A percentile compares a stretch with the other conserved stretches of the same genome.
Conservation (phyloP, 2,888 invertebrate species). For the Deilephila elpenor region DNA sequence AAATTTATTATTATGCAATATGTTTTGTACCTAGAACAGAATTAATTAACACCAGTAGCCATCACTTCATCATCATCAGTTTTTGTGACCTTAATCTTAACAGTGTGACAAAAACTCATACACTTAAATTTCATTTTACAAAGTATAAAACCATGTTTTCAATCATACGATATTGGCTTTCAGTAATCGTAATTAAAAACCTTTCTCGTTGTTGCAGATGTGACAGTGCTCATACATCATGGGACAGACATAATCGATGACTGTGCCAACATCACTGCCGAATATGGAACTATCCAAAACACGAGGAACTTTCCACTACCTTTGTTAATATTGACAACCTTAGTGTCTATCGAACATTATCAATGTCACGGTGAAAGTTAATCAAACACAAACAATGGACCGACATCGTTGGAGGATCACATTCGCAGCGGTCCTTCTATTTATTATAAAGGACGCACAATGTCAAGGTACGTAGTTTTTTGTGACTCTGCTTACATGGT, state of each 20-base stretch:
- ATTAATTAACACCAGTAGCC: too few species aligned
- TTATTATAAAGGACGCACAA: conserved; percentile 71
- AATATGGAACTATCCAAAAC: conserved; percentile 58
- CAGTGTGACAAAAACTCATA: too few species aligned
- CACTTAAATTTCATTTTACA: too few species aligned
- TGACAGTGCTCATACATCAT: conserved; percentile 60
- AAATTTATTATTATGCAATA: too few species aligned
- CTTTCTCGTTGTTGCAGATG: conserved; percentile 72
- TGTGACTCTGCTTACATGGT: background rate
- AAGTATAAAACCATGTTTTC: too few species aligned
- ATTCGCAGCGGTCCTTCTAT: conserved; percentile 74
- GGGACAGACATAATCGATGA: conserved; percentile 59
- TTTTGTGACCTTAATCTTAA: too few species aligned
- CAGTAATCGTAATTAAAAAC: conserved; percentile 8
- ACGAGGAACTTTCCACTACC: conserved; percentile 54
- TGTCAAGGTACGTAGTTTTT: conserved; percentile 72
- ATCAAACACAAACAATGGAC: conserved; percentile 66
- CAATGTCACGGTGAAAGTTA: conserved; percentile 77
- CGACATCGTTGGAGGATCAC: conserved; percentile 79
- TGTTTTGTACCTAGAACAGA: too few species aligned
- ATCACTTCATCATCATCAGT: too few species aligned
- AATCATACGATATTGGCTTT: background rate
- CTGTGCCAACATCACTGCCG: conserved; percentile 54
- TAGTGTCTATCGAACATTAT: conserved; percentile 50
- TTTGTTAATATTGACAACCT: conserved; percentile 52